Base-by-base conservation (phyloP, 2,113 vertebrate genomes). In the Lipotes vexillifer region DNA sequence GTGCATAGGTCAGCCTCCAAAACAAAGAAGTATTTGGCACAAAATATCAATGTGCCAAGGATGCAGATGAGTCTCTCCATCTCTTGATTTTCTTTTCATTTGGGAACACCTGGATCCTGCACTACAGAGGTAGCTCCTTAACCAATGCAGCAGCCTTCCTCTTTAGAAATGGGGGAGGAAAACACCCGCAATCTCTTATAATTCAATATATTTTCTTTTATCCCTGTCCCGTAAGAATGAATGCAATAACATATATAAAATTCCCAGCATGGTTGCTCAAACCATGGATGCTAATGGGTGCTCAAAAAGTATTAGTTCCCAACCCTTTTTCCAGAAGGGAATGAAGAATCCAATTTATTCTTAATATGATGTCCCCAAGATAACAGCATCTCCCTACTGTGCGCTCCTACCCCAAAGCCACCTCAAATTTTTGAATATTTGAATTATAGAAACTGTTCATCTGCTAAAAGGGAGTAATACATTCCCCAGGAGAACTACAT, bases 371-470 rank as follows among this genome's bases (percentile, higher is more conserved):
- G 41, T 85, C 68, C 72, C 55, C 68, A 59, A 93, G 97, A 96
- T 59, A 96, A 96, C 41, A 96, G 44, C 38, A 96, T 88, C 59
- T 92, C 83, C n/a, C 57, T 63, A 41, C 25, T 90, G 41, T 80
- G 85, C 83, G 93, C 94, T 93, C 84, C 89, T 25, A 82, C 36
- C 44, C 77, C 0, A 0, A 2, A 88, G 21, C 33, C 46, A 59
- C 86, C 80, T 92, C 94, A 61, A 52, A 38, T 55, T 89, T 80
- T 65, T 88, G 63, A 93, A 90, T 93, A 89, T 89, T 86, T 93
- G 90, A 96, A 80, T 93, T 78, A 77, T 91, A 88, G 95, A 93
- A 92, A 57, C 77, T 52, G 20, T 33, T 63, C 44, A 71, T 94
- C 15, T 9, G 59, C 87, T 2, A 0, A 88, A 90, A 95, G 55